Base-by-base conservation (phyloP, 2,113 vertebrate species). In the Hippopotamus amphibius region DNA sequence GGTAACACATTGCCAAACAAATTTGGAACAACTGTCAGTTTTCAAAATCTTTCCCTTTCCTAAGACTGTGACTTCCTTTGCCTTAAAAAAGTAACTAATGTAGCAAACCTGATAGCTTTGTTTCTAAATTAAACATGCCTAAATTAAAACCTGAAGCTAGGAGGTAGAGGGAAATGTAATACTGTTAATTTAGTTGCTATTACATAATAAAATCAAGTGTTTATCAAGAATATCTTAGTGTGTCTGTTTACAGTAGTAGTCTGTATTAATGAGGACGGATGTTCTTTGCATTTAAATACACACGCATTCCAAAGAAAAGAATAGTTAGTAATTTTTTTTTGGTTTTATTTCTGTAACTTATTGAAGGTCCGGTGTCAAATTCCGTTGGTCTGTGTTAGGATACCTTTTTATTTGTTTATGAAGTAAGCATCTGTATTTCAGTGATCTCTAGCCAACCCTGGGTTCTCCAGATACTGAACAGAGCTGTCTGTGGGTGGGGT, bases 401-500 rank as follows among this genome's bases (percentile, higher is more conserved):
- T 93, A 94, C 83, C 69, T 92, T 93, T 92, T 55, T 74, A 92
- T 63, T 72, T 72, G 43, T 88, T 98, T 98, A 97, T 98, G 97
- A 98, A 98, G 98, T 96, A 71, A 57, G 93, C 86, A 96, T 98
- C 98, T 98, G 37, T 97, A 97, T 95, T 97, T 90, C 95, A 97
- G 92, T 90, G 76, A 95, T 97, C 96, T 96, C 93, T 74, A 82
- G 95, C 94, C 96, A 98, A 37, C 88, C 88, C 86, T 95, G 96
- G 96, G 96, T 95, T 98, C 93, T 92, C 69, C 87, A 97, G 84
- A 96, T 95, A 85, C 97, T 97, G 93, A 98, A 96, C 97, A 97
- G 98, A 96, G 93, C 95, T 97, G 90, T 98, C 97, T 98, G 96
- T 98, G 96, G 97, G 72, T 92, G 93, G 96, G 97, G 97, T 97